Percentiles rank a stretch among this genome's conserved stretches.
Evolutionary conservation across 92 coral and sea anemone genomes (phyloP).

Genomic region (Porites divaricata): DNA sequence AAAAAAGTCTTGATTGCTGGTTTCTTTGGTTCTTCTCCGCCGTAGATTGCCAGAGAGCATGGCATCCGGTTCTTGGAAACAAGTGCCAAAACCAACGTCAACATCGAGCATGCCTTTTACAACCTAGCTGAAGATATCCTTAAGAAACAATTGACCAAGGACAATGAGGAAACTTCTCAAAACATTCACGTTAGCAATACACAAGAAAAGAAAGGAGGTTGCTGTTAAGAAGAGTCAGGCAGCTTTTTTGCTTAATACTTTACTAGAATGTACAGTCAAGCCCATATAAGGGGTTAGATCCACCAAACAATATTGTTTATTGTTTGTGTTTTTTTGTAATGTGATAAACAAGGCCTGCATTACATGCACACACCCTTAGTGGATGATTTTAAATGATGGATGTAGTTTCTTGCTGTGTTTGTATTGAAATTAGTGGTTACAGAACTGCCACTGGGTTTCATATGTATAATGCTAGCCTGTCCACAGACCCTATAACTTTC

Average conservation of each 20-base stretch:
- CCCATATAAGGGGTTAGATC: conserved; percentile 6
- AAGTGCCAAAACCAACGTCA: conserved; percentile 94
- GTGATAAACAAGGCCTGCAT: neutral
- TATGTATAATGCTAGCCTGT: neutral
- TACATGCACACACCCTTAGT: neutral
- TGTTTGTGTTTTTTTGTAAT: neutral
- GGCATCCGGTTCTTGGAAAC: conserved; percentile 97
- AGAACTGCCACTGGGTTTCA: conserved; percentile 15
- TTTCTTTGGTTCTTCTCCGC: neutral
- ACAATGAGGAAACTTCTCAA: conserved; percentile 80
- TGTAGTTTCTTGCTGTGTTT: conserved; percentile 2
- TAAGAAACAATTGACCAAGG: conserved; percentile 93
- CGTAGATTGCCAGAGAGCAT: conserved; percentile 96
- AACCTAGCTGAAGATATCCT: conserved; percentile 97
- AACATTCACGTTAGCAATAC: conserved; percentile 75
- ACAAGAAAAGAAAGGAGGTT: conserved; percentile 76
- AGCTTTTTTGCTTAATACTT: conserved; percentile 24
- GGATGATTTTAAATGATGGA: conserved; percentile 11
- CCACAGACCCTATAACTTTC: neutral
- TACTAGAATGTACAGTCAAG: conserved; percentile 29
- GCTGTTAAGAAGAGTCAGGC: conserved; percentile 56
- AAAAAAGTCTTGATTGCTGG: neutral
- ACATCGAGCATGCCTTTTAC: conserved; percentile 95
- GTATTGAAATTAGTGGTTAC: neutral
- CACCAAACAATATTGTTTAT: conserved; percentile 12